phyloP scores from a whole-genome alignment of 2,888 invertebrate species.

The Epiblema foenella region DNA sequence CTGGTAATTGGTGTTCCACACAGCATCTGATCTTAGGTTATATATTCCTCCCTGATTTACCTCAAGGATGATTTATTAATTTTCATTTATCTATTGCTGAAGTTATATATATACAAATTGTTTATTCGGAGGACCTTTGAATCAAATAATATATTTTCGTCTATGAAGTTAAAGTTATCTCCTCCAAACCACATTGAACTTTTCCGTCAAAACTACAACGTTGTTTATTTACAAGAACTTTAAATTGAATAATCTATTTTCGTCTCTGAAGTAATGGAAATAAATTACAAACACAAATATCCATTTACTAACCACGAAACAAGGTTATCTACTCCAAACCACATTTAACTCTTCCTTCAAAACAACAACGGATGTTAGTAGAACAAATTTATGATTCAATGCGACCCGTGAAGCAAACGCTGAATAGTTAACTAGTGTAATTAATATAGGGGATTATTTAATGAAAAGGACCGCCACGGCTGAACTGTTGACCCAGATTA shows the following conservation, averaged over 20 bases:
- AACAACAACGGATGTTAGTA: neutral
- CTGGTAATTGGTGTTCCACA: too few relatives aligned
- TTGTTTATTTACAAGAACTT: too few relatives aligned
- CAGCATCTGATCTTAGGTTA: neutral
- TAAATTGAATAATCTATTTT: too few relatives aligned
- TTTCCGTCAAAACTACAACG: too few relatives aligned
- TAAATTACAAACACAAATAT: neutral
- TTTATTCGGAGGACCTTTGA: neutral
- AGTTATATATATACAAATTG: neutral
- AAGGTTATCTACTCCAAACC: neutral
- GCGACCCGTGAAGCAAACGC: neutral
- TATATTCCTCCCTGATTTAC: neutral
- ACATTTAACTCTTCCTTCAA: neutral
- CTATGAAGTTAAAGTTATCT: too few relatives aligned
- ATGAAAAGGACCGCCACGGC: slow-evolving; percentile 23
- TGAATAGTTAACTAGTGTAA: slow-evolving; percentile 26
- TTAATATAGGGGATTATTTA: slow-evolving; percentile 30
- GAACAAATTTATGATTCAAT: slow-evolving; percentile 3
- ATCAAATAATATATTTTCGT: too few relatives aligned
- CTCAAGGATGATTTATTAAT: too few relatives aligned
- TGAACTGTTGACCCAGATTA: slow-evolving; percentile 26
- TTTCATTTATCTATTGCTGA: too few relatives aligned
- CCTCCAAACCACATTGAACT: too few relatives aligned
- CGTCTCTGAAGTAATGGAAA: neutral
- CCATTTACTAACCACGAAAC: neutral